Conservation (phyloP, 2,113 vertebrate species). For the Narcine bancroftii region DNA sequence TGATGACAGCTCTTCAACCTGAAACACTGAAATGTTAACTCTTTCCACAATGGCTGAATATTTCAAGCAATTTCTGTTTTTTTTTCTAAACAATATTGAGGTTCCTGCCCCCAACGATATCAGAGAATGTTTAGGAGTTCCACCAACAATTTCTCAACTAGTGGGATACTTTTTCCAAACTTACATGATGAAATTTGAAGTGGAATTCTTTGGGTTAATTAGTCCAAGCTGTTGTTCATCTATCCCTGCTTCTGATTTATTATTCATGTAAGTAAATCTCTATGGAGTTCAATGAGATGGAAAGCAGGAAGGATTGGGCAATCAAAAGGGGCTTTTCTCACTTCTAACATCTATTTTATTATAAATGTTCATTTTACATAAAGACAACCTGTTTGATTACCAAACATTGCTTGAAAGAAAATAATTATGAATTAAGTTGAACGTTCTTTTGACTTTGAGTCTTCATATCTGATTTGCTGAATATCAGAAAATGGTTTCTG, state of each 20-base stretch:
- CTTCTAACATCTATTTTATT: background rate
- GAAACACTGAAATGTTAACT: too few species aligned
- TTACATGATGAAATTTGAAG: background rate
- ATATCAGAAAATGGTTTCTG: background rate
- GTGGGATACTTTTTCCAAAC: background rate
- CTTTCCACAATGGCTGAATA: too few species aligned
- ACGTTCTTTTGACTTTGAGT: background rate
- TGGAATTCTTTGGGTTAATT: background rate
- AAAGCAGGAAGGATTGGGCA: background rate
- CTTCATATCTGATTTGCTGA: background rate
- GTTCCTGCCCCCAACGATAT: background rate
- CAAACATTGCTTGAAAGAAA: background rate
- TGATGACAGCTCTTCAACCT: too few species aligned
- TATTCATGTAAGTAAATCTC: background rate
- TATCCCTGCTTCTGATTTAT: background rate
- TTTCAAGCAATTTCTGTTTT: too few species aligned
- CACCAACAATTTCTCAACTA: background rate
- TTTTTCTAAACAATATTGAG: too few species aligned
- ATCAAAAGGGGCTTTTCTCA: background rate
- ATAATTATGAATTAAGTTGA: background rate
- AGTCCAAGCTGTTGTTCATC: background rate
- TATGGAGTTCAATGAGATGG: background rate
- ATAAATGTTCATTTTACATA: background rate
- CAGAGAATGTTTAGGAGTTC: background rate
- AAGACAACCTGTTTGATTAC: background rate